phyloP scores from a whole-genome alignment of 1,140 invertebrate genomes.

The Panagrolaimus sp. region DNA sequence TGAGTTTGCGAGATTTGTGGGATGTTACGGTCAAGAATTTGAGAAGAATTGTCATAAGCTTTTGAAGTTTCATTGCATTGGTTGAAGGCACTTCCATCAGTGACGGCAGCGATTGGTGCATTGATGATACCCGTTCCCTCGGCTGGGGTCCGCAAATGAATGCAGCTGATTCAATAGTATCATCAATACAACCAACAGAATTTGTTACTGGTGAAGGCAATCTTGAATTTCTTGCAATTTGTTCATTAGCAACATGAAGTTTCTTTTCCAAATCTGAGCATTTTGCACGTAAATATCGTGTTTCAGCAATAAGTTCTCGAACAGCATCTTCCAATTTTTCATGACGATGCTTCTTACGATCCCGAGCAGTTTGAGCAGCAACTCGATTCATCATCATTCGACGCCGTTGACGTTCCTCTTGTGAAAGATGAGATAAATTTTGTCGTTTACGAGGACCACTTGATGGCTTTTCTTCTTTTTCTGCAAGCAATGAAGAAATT shows the following conservation, averaged over 20 bases:
- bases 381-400: slow-evolving; percentile 91
- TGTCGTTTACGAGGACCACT: slow-evolving; percentile 30
- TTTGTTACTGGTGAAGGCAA: neutral
- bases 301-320: slow-evolving; percentile 52
- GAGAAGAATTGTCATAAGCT: too few relatives aligned
- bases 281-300: slow-evolving; percentile 29
- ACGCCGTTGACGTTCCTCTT: slow-evolving; percentile 63
- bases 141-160: slow-evolving; percentile 4
- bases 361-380: slow-evolving; percentile 91
- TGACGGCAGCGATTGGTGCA: neutral
- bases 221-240: neutral
- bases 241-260: neutral
- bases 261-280: neutral
- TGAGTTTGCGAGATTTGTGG: neutral
- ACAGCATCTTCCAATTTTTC: slow-evolving; percentile 50
- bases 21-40: neutral
- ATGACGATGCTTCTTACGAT: slow-evolving; percentile 73
- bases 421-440: slow-evolving; percentile 61
- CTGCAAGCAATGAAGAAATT: neutral
- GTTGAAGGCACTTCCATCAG: neutral
- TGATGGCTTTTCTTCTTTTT: neutral
- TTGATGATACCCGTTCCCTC: slow-evolving; percentile 5
- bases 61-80: too few relatives aligned
- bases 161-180: slow-evolving; percentile 2
- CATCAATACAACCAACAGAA: neutral